Conservation (phyloP, 2,113 vertebrate species). For the Ardeotis arabs region DNA sequence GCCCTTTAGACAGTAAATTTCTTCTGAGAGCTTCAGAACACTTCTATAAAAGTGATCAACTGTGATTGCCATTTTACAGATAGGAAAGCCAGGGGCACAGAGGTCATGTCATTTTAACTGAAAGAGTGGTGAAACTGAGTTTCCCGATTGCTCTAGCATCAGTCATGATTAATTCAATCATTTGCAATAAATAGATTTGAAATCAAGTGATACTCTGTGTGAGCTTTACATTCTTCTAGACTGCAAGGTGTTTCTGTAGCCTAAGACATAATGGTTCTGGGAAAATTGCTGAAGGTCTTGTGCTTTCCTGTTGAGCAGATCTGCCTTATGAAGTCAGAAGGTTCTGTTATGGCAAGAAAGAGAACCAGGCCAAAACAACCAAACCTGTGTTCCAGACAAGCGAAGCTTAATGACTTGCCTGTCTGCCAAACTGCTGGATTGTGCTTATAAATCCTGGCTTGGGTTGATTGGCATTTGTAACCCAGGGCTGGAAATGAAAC, state of each 20-base stretch:
- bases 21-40: neutral
- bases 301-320: neutral
- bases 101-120: neutral
- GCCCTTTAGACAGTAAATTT: neutral
- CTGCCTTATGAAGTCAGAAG: neutral
- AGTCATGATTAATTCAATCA: neutral
- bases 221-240: neutral
- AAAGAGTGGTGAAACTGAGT: neutral
- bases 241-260: neutral
- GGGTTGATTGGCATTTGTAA: neutral
- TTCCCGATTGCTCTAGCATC: neutral
- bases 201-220: neutral
- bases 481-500: neutral
- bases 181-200: neutral
- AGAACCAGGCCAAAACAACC: neutral
- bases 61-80: neutral
- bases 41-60: neutral
- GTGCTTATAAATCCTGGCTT: neutral
- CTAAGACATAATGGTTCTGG: neutral
- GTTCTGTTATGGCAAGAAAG: neutral
- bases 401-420: neutral
- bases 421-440: conserved; percentile 1
- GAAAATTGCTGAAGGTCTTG: neutral
- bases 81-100: neutral
- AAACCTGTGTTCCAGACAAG: neutral